Evolutionary conservation across 2,888 invertebrate genomes (phyloP).

Genomic region (Melitaea athalia): DNA sequence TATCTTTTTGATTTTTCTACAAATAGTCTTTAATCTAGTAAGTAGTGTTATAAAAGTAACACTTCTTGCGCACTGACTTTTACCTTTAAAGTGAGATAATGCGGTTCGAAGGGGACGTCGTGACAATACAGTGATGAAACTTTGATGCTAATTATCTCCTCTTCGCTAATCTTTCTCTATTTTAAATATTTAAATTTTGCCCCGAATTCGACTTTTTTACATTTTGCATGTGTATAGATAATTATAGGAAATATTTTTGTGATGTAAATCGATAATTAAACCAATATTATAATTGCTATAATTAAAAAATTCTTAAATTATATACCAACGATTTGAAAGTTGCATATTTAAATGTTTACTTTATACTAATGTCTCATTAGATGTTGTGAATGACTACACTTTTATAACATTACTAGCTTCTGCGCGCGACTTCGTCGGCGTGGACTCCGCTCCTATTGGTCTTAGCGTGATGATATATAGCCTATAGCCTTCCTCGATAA

Average conservation of each 20-base stretch:
- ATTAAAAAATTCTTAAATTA: not conserved
- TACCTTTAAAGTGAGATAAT: constrained; percentile 33
- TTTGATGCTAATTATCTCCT: constrained; percentile 58
- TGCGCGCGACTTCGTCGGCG: too few species aligned
- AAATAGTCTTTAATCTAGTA: not conserved
- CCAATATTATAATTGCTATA: not conserved
- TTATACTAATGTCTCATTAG: not conserved
- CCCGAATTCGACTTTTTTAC: constrained; percentile 14
- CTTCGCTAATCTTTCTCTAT: constrained; percentile 40
- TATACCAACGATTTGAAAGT: constrained; percentile 10
- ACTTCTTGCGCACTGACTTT: not conserved
- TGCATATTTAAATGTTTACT: not conserved
- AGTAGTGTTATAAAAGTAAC: not conserved
- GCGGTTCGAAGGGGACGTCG: constrained; percentile 56
- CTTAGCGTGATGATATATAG: too few species aligned
- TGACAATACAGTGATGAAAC: constrained; percentile 62
- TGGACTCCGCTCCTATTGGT: too few species aligned
- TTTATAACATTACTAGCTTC: too few species aligned
- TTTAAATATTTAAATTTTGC: constrained; percentile 29
- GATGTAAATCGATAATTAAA: constrained; percentile 3
- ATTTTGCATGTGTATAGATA: constrained; percentile 17
- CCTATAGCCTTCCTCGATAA: too few species aligned
- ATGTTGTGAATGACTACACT: not conserved
- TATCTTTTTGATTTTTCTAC: not conserved
- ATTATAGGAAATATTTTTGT: constrained; percentile 6